Evolutionary conservation across 30 jellyfish, hydroid and myxozoan species (phyloP).

Genomic region (Euphysa ruthae): DNA sequence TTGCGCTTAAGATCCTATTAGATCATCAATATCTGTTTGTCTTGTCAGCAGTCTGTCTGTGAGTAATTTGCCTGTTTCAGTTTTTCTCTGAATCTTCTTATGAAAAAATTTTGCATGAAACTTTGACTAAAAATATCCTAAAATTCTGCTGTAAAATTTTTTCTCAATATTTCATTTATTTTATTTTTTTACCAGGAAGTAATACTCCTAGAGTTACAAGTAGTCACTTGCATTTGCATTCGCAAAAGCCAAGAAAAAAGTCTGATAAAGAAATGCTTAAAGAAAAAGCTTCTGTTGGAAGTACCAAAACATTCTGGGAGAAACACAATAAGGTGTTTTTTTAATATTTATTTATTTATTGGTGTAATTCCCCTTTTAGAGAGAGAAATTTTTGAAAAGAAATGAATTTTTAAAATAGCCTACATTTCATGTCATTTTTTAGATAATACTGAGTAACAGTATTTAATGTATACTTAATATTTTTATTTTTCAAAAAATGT

Average conservation of each 20-base stretch:
- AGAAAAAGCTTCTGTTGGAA: slow-evolving; percentile 74
- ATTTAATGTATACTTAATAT: too few relatives aligned
- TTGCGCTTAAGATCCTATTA: too few relatives aligned
- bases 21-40: too few relatives aligned
- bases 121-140: too few relatives aligned
- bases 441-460: too few relatives aligned
- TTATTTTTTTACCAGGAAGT: slow-evolving; percentile 7
- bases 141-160: too few relatives aligned
- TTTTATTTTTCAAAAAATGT: too few relatives aligned
- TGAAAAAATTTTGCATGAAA: too few relatives aligned
- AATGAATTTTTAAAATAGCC: not conserved
- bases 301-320: slow-evolving; percentile 75
- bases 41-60: too few relatives aligned
- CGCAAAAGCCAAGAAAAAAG: slow-evolving; percentile 39
- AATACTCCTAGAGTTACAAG: slow-evolving; percentile 1
- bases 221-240: not conserved
- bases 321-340: slow-evolving; percentile 35
- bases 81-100: too few relatives aligned
- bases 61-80: too few relatives aligned
- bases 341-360: not conserved
- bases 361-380: not conserved
- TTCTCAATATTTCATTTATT: not conserved
- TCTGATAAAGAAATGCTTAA: slow-evolving; percentile 62
- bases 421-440: too few relatives aligned
- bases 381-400: not conserved